Conservation (phyloP, 2,797 vertebrate genomes). For the Halcyon badia region DNA sequence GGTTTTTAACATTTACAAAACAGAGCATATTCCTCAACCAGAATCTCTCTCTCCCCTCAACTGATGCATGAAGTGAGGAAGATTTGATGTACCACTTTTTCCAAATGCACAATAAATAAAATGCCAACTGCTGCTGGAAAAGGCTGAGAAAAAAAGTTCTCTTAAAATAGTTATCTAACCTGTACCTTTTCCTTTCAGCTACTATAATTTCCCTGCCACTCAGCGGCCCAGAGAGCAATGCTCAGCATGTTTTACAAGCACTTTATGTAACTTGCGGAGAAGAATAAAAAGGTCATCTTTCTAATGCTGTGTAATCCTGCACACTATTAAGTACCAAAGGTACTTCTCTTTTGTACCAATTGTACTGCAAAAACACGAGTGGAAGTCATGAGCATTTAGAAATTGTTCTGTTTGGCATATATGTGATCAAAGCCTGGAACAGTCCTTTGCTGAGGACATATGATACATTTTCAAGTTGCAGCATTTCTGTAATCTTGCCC, state of each 20-base stretch:
- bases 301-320: not conserved
- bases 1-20: conserved; percentile 15
- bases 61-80: not conserved
- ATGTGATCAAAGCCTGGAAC: not conserved
- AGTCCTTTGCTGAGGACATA: not conserved
- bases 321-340: not conserved
- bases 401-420: not conserved
- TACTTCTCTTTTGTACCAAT: not conserved
- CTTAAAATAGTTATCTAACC: conserved; percentile 53
- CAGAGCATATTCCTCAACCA: not conserved
- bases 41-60: not conserved
- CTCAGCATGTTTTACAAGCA: conserved; percentile 53
- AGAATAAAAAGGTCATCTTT: conserved; percentile 57
- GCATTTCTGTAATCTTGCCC: not conserved
- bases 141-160: not conserved
- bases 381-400: not conserved
- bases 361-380: not conserved
- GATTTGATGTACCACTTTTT: not conserved
- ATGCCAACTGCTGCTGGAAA: not conserved
- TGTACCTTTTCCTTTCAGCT: conserved; percentile 44
- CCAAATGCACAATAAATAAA: not conserved
- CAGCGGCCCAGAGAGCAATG: conserved; percentile 39
- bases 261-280: not conserved
- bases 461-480: not conserved
- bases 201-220: conserved; percentile 58